A percentile compares a stretch with the other conserved stretches of the same genome.
phyloP scores from a whole-genome alignment of 2,888 invertebrate species.

The Netelia fuscicornis region DNA sequence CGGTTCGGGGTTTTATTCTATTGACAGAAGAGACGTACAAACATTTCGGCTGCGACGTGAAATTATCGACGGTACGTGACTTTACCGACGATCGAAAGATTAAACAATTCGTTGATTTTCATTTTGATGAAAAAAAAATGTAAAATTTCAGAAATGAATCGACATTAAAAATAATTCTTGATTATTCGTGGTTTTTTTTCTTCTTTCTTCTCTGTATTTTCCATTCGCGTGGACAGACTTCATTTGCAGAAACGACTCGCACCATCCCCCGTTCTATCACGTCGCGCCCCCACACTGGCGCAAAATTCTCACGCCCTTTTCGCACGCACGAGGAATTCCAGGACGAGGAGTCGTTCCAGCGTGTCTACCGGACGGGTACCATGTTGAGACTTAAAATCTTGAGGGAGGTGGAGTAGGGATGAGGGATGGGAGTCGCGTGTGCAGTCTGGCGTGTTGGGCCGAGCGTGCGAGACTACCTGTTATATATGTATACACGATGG shows the following conservation, averaged over 20 bases:
- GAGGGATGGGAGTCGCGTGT: slow-evolving; percentile 69
- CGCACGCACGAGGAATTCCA: slow-evolving; percentile 53
- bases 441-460: slow-evolving; percentile 68
- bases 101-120: no score
- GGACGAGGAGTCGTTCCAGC: neutral
- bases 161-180: neutral
- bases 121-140: no score
- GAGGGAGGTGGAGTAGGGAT: slow-evolving; percentile 17
- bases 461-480: slow-evolving; percentile 31
- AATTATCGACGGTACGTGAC: no score
- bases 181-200: neutral
- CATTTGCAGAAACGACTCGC: slow-evolving; percentile 19
- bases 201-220: neutral
- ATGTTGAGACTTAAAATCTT: slow-evolving; percentile 29
- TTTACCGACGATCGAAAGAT: no score
- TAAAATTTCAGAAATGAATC: neutral
- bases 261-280: slow-evolving; percentile 10
- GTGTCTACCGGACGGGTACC: slow-evolving; percentile 62
- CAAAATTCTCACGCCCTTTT: slow-evolving; percentile 58
- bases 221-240: slow-evolving; percentile 23
- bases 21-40: no score
- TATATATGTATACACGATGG: slow-evolving; percentile 4
- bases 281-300: slow-evolving; percentile 28
- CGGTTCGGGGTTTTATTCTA: slow-evolving; percentile 36
- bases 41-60: no score